Conservation (phyloP, 2,888 invertebrate species). For the Scotopteryx bipunctaria region DNA sequence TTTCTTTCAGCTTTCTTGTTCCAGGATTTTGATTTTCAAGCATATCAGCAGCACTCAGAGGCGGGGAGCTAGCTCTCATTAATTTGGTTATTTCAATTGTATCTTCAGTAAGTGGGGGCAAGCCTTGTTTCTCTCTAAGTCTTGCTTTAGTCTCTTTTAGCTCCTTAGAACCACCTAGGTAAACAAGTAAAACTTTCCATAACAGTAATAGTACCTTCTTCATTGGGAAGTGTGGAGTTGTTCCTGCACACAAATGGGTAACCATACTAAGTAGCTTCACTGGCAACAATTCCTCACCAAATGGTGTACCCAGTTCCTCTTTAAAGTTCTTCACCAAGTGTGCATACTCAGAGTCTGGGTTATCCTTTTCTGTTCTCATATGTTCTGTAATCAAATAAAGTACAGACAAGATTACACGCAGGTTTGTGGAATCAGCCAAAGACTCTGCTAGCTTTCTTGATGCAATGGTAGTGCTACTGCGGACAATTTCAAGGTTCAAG, state of each 20-base stretch:
- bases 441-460: constrained; percentile 77
- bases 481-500: constrained; percentile 97
- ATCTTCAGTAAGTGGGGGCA: constrained; percentile 93
- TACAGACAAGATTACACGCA: constrained; percentile 96
- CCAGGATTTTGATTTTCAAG: constrained; percentile 93
- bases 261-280: constrained; percentile 97
- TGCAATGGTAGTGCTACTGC: constrained; percentile 76
- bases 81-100: constrained; percentile 96
- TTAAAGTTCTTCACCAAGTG: constrained; percentile 83
- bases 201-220: constrained; percentile 97
- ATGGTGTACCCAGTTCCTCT: constrained; percentile 82
- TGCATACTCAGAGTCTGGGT: constrained; percentile 73
- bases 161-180: constrained; percentile 95
- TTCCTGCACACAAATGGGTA: constrained; percentile 97
- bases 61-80: constrained; percentile 98
- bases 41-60: constrained; percentile 95
- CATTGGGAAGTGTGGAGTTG: constrained; percentile 98
- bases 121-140: constrained; percentile 86
- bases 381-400: constrained; percentile 98
- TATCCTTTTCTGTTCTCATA: constrained; percentile 88
- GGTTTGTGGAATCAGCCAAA: constrained; percentile 92
- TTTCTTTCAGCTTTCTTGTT: constrained; percentile 81
- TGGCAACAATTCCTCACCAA: constrained; percentile 92
- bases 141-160: constrained; percentile 90
- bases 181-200: constrained; percentile 97